Evolutionary conservation across 1,140 invertebrate genomes (phyloP), one percentile per base, ranked within the genome.

Genomic region (Euglossa dilemma): DNA sequence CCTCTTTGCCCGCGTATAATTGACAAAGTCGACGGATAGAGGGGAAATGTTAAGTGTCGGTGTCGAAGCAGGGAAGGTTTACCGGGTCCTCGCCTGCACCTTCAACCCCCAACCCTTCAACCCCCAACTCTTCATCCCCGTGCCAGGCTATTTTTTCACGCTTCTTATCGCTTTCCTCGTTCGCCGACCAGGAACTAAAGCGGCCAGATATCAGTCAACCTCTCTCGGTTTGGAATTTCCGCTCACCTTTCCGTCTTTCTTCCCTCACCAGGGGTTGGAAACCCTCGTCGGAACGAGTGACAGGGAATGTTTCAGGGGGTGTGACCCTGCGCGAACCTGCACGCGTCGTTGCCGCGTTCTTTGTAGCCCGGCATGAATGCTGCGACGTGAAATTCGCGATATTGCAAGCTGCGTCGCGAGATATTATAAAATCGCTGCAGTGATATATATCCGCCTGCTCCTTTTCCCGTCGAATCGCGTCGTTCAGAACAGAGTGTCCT

Each of bases 101-200:
- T 50, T 59, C 77, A 59, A 47, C 66, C 50, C 56, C 23, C 77
- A 71, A 47, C 66, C 50, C 56, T 18, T 36, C 6, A 1, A n/a
- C 6, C 47, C n/a, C 47, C 45, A 71, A 47, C 66, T 36, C 56
- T 18, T 36, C 6, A 1, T 18, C 6, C 47, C n/a, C 47, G 28
- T 28, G 70, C 23, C 73, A 74, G 59, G 73, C 67, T 69, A 57
- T 56, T 72, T 80, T 73, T 80, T 73, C 69, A 80, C 57, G 47
- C 67, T 72, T 61, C 72, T 72, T 61, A 80, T 80, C 77, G 20
- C 18, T 36, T 52, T 23, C 47, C 20, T 80, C 8, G 47, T 69
- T 80, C 78, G 52, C 73, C 78, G 56, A 12, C 57, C 23, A 56
- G 36, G 59, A 4, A 7, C 70, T 71, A 28, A 71, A 79, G 25